These are phyloP conservation scores for Tupaia chinensis DNA, from an alignment of 2,113 vertebrate genomes.

Conservation along the genomic window DNA sequence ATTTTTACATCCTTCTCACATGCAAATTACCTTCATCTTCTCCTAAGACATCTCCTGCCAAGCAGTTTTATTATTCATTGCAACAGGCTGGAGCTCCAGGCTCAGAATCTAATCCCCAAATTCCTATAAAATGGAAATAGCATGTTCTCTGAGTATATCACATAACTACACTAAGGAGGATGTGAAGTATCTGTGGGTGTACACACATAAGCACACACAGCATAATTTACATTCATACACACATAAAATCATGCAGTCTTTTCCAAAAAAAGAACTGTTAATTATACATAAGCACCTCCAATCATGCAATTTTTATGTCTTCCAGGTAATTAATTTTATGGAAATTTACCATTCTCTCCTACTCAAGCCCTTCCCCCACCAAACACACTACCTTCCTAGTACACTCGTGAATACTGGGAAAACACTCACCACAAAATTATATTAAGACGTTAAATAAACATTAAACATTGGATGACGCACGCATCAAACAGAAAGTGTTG, in stretches of 20 bases:
- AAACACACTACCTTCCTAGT: background rate
- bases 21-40: background rate
- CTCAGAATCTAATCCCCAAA: background rate
- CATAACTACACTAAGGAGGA: background rate
- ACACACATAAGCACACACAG: background rate
- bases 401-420: background rate
- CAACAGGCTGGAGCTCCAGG: background rate
- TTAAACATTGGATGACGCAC: background rate
- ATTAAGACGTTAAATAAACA: conserved; percentile 36
- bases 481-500: background rate
- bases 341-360: conserved; percentile 4
- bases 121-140: conserved; percentile 29
- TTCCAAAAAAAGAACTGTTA: background rate
- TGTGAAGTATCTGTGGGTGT: background rate
- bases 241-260: background rate
- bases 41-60: background rate
- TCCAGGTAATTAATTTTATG: conserved; percentile 49
- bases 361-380: background rate
- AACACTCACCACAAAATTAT: background rate
- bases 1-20: background rate
- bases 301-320: conserved; percentile 29
- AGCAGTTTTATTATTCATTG: background rate
- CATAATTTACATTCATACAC: background rate
- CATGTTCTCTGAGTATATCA: background rate
- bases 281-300: background rate